Evolutionary conservation across 37 sponge, comb jelly and placozoan species (phyloP).

Genomic region (Agelas oroides): DNA sequence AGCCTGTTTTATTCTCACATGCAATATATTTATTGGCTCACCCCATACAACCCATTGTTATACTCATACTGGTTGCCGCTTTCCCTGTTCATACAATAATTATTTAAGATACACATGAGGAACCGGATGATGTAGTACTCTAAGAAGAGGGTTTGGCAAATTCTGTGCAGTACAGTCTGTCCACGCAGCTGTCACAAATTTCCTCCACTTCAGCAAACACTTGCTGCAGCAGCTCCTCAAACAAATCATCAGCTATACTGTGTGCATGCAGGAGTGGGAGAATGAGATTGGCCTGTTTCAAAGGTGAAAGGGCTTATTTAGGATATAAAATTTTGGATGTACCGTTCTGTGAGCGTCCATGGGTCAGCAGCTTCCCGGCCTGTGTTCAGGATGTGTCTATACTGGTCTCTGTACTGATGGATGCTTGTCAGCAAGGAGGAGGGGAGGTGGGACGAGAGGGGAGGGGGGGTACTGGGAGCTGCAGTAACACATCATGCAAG

Average conservation of each 20-base stretch:
- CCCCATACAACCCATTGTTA: too few relatives aligned
- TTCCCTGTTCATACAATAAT: too few relatives aligned
- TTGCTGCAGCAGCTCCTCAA: slow-evolving; percentile 30
- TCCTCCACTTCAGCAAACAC: slow-evolving; percentile 41
- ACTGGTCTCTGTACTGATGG: slow-evolving; percentile 6
- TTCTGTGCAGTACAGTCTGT: slow-evolving; percentile 36
- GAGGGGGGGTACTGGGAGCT: neutral
- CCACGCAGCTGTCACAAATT: slow-evolving; percentile 34
- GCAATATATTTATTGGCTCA: too few relatives aligned
- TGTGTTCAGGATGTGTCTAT: slow-evolving; percentile 17
- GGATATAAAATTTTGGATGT: neutral
- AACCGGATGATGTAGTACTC: too few relatives aligned
- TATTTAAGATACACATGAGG: too few relatives aligned
- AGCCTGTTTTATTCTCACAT: too few relatives aligned
- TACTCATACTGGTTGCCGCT: too few relatives aligned
- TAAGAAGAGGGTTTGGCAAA: slow-evolving; percentile 34
- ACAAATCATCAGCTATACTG: slow-evolving; percentile 54
- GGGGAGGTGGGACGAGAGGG: neutral
- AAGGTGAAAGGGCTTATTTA: too few relatives aligned
- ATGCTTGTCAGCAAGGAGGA: neutral
- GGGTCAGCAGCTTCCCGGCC: slow-evolving; percentile 11
- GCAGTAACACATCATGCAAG: neutral
- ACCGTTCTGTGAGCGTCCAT: slow-evolving; percentile 54
- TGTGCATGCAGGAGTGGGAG: neutral
- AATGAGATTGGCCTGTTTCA: too few relatives aligned